phyloP scores from a whole-genome alignment of 2,113 vertebrate species.

The Petrocephalus zakoni region DNA sequence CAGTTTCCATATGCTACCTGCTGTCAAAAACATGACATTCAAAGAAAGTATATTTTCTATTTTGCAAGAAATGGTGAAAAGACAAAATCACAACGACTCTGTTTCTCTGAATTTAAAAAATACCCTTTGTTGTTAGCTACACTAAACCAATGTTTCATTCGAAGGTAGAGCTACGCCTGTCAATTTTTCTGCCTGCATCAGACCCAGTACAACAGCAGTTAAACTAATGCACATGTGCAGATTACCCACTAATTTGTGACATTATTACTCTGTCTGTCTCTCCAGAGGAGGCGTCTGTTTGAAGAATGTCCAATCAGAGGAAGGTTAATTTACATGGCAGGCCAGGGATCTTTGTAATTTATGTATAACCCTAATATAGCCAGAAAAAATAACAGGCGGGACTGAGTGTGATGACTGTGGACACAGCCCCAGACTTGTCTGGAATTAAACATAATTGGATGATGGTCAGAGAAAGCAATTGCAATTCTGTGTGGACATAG shows the following conservation, averaged over 20 bases:
- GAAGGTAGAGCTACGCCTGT: neutral
- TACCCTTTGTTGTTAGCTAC: neutral
- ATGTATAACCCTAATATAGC: neutral
- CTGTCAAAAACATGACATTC: too few species aligned
- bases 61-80: too few species aligned
- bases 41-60: too few species aligned
- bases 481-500: neutral
- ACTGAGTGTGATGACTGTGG: too few species aligned
- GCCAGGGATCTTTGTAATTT: neutral
- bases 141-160: neutral
- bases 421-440: neutral
- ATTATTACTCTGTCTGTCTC: conserved; percentile 68
- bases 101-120: too few species aligned
- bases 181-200: neutral
- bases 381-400: neutral
- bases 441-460: neutral
- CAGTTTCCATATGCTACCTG: too few species aligned
- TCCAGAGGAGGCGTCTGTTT: conserved; percentile 71
- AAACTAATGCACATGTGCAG: conserved; percentile 58
- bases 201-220: conserved; percentile 55
- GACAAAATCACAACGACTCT: too few species aligned
- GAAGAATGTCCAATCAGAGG: conserved; percentile 67
- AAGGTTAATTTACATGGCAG: conserved; percentile 68
- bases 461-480: neutral
- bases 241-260: conserved; percentile 66